Percentiles rank a stretch among this genome's conserved stretches.
Evolutionary conservation across 2,888 invertebrate species (phyloP).

Genomic region (Lycocerus yunnanus): DNA sequence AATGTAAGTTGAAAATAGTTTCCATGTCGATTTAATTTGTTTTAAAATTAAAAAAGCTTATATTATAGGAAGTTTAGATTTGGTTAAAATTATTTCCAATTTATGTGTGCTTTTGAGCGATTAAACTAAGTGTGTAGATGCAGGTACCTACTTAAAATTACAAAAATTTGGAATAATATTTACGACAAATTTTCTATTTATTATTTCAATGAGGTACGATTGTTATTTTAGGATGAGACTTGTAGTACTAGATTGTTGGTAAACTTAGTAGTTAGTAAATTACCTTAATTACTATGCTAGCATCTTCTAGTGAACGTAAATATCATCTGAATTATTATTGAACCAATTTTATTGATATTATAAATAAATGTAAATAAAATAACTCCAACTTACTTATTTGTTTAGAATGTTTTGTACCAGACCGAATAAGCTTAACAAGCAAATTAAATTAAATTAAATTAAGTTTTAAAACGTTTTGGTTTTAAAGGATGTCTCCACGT

Average conservation of each 20-base stretch:
- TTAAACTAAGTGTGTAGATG: too few relatives aligned
- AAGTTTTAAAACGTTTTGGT: too few relatives aligned
- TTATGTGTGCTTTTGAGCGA: too few relatives aligned
- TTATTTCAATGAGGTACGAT: not conserved
- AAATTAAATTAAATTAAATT: too few relatives aligned
- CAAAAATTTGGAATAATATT: not conserved
- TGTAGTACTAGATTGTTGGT: not conserved
- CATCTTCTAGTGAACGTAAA: not conserved
- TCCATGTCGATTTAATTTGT: too few relatives aligned
- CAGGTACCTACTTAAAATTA: not conserved
- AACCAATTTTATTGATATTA: not conserved
- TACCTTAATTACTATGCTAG: not conserved
- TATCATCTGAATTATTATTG: not conserved
- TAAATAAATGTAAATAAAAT: too few relatives aligned
- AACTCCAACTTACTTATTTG: too few relatives aligned
- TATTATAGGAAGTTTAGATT: not conserved
- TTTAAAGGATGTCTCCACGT: too few relatives aligned
- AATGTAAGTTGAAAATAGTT: too few relatives aligned
- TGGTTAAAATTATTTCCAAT: not conserved
- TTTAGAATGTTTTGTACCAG: too few relatives aligned
- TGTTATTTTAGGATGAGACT: not conserved
- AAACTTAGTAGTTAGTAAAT: not conserved
- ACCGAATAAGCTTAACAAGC: too few relatives aligned
- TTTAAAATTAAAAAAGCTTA: too few relatives aligned
- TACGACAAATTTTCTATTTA: not conserved